A percentile compares a stretch with the other conserved stretches of the same genome.
phyloP scores from a whole-genome alignment of 2,113 vertebrate species.

The Clarias macrocephalus region DNA sequence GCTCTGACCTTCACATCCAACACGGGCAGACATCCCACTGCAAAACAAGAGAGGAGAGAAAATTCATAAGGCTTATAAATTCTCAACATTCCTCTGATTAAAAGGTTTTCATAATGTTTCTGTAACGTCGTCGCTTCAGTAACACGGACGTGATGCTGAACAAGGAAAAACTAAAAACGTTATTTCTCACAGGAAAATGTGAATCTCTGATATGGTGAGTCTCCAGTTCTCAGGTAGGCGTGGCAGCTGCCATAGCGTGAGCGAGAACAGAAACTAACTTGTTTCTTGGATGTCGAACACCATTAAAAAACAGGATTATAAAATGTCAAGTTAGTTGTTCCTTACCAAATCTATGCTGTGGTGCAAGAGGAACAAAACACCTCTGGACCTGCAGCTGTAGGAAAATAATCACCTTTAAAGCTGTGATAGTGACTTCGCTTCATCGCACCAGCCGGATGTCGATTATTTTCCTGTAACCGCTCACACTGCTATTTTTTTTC shows the following conservation, averaged over 20 bases:
- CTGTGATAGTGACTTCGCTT: too few species aligned
- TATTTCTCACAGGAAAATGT: neutral
- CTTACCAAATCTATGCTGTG: too few species aligned
- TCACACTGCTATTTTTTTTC: neutral
- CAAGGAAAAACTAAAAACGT: neutral
- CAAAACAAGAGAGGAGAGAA: neutral
- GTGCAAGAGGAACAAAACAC: too few species aligned
- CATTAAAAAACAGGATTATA: too few species aligned
- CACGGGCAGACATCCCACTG: constrained; percentile 72
- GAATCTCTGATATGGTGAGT: neutral
- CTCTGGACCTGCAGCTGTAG: neutral
- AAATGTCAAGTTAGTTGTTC: too few species aligned
- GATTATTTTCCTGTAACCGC: neutral
- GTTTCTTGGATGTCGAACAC: too few species aligned
- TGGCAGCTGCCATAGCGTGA: too few species aligned
- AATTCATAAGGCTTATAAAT: neutral
- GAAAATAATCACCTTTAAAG: neutral
- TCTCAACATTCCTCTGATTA: neutral
- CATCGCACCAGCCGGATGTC: too few species aligned
- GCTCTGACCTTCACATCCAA: constrained; percentile 74
- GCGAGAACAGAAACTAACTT: too few species aligned
- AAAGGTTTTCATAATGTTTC: neutral
- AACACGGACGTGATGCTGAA: neutral
- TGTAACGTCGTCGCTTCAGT: neutral
- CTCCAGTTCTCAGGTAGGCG: neutral